Evolutionary conservation across 2,113 vertebrate species (phyloP).

Genomic region (Sciurus niger): DNA sequence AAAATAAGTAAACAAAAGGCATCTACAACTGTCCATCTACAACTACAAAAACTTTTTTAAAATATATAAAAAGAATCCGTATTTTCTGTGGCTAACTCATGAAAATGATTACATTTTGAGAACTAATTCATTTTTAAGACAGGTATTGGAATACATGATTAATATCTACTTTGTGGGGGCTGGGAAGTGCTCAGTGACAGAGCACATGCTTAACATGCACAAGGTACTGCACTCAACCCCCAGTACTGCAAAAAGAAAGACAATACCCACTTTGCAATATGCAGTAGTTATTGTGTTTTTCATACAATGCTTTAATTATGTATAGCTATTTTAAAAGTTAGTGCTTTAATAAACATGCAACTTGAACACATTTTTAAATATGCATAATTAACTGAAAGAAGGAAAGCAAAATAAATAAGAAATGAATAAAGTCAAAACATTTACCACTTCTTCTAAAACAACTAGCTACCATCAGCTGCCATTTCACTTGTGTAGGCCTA

Average conservation of each 20-base stretch:
- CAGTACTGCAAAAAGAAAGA: background rate
- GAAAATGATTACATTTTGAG: constrained; percentile 27
- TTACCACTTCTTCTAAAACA: constrained; percentile 97
- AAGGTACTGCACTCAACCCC: background rate
- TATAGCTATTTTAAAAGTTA: constrained; percentile 43
- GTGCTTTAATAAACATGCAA: constrained; percentile 61
- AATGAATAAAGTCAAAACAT: constrained; percentile 41
- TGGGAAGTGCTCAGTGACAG: background rate
- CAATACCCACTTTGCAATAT: background rate
- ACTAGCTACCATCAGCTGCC: constrained; percentile 97
- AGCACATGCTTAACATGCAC: background rate
- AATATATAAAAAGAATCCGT: background rate
- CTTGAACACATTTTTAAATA: constrained; percentile 8
- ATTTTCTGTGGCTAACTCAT: background rate
- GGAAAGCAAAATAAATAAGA: constrained; percentile 39
- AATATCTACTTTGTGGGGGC: background rate
- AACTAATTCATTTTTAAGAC: constrained; percentile 20
- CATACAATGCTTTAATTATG: constrained; percentile 19
- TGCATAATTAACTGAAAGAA: constrained; percentile 48
- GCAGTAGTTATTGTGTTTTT: constrained; percentile 43
- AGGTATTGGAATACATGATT: background rate
- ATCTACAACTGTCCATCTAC: no score
- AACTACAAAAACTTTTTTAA: no score
- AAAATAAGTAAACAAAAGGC: no score
- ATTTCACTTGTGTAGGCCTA: constrained; percentile 95